phyloP scores from a whole-genome alignment of 2,113 vertebrate genomes.

The Microcebus lehilahytsara region DNA sequence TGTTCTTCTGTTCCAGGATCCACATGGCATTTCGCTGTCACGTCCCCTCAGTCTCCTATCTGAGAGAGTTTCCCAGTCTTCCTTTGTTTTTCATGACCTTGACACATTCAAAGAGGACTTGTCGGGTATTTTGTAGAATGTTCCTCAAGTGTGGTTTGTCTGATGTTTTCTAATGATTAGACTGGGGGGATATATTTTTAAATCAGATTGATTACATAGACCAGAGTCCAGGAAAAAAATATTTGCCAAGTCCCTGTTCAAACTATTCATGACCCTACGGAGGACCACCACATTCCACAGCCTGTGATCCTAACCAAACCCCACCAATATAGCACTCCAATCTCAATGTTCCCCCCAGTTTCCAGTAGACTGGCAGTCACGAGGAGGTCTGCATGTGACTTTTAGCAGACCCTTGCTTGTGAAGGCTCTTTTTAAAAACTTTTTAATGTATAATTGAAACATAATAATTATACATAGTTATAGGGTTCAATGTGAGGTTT shows the following conservation, averaged over 20 bases:
- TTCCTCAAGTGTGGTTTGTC: neutral
- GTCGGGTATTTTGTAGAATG: neutral
- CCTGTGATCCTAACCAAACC: neutral
- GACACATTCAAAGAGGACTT: neutral
- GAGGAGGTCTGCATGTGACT: neutral
- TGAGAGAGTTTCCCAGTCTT: neutral
- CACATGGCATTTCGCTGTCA: neutral
- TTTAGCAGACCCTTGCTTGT: neutral
- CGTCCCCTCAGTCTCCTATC: neutral
- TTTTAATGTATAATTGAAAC: neutral
- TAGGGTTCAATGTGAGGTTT: no score
- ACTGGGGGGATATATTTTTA: neutral
- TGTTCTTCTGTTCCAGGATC: neutral
- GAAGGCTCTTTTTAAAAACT: neutral
- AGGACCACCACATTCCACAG: neutral
- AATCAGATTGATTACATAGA: neutral
- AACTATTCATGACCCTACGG: neutral
- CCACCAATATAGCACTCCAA: neutral
- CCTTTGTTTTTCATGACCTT: neutral
- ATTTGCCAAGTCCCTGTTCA: neutral
- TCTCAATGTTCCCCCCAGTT: neutral
- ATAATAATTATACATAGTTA: neutral
- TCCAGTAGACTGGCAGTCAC: neutral
- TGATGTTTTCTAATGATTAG: neutral
- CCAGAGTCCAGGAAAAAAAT: neutral